Percentiles rank a stretch among this genome's conserved stretches.
These are phyloP conservation scores for Crocodylus rhombifer DNA, from an alignment of 2,797 vertebrate species.

Conservation along the genomic window DNA sequence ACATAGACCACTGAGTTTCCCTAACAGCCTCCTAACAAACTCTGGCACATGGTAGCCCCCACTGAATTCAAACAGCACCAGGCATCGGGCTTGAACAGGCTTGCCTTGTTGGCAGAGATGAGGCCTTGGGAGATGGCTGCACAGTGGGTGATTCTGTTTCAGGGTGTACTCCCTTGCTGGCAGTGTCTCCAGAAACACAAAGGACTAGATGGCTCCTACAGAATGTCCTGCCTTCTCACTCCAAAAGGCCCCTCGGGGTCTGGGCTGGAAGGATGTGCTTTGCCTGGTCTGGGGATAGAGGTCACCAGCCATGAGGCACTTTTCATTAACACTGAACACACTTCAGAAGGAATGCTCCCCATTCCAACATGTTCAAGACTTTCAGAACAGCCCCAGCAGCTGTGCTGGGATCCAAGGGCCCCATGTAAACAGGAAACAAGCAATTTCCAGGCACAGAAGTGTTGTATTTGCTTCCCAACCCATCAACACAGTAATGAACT, in stretches of 20 bases:
- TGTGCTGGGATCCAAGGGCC: accelerated
- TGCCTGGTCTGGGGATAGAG: background rate
- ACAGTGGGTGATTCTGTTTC: background rate
- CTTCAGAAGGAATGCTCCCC: background rate
- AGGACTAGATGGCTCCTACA: background rate
- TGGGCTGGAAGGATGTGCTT: background rate
- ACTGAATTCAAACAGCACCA: background rate
- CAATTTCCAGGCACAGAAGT: background rate
- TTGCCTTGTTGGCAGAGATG: background rate
- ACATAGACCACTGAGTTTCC: too few relatives aligned
- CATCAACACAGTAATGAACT: accelerated
- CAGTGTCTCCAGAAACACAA: background rate
- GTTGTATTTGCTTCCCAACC: background rate
- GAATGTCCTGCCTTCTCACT: background rate
- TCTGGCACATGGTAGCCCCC: background rate
- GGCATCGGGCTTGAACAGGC: too few relatives aligned
- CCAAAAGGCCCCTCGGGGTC: background rate
- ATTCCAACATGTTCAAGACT: background rate
- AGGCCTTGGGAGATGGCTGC: too few relatives aligned
- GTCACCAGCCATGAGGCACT: background rate
- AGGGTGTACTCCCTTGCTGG: too few relatives aligned
- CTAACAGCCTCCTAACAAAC: too few relatives aligned
- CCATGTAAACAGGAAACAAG: accelerated
- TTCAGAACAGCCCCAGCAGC: background rate
- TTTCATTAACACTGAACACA: accelerated